Conservation (phyloP, 1,140 invertebrate species). For the Rhynchophorus ferrugineus region DNA sequence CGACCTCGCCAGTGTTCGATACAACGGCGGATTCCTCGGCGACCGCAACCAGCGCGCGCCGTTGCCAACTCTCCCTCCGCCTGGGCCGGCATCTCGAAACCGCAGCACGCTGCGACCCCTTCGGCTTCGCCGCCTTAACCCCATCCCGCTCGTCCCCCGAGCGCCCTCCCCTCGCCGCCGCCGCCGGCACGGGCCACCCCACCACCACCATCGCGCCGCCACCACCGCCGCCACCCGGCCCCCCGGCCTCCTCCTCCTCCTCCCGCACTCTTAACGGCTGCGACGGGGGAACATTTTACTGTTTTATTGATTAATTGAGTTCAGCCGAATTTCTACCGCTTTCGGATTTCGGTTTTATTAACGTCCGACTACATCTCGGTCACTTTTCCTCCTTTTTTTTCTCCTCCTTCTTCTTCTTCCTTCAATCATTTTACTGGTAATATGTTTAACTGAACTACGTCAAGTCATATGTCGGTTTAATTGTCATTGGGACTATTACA, state of each 20-base stretch:
- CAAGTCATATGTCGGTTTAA: no score
- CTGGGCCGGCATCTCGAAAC: slow-evolving; percentile 41
- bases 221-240: no score
- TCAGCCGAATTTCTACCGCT: slow-evolving; percentile 40
- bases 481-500: no score
- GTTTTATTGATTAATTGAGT: slow-evolving; percentile 44
- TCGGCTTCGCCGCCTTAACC: slow-evolving; percentile 28
- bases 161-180: no score
- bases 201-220: no score
- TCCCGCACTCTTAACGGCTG: slow-evolving; percentile 38
- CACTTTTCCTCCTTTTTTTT: no score
- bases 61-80: slow-evolving; percentile 29
- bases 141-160: slow-evolving; percentile 29
- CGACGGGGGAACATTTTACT: slow-evolving; percentile 41
- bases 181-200: no score
- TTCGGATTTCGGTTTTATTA: slow-evolving; percentile 40
- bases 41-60: slow-evolving; percentile 39
- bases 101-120: slow-evolving; percentile 41
- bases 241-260: slow-evolving; percentile 24
- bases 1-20: slow-evolving; percentile 40
- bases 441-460: no score
- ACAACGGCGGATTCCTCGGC: slow-evolving; percentile 41
- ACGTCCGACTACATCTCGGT: no score
- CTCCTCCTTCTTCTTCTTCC: no score
- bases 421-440: no score